Evolutionary conservation across 2,888 invertebrate species (phyloP).

Genomic region (Tetramorium bicarinatum): DNA sequence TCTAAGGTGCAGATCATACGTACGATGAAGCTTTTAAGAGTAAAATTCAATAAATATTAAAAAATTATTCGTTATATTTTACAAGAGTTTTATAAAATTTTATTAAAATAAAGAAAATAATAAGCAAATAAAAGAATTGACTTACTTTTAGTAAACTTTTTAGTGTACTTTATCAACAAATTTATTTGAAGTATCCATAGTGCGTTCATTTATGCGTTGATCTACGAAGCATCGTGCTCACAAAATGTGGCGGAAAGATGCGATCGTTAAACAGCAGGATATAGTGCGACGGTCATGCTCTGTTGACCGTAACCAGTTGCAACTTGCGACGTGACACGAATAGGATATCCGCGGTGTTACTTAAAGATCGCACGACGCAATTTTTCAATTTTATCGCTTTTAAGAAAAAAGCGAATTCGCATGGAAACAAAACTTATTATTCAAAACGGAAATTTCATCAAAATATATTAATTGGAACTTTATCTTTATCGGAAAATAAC

Average conservation of each 20-base stretch:
- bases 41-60: neutral
- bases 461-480: neutral
- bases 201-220: neutral
- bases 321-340: slow-evolving; percentile 38
- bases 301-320: slow-evolving; percentile 41
- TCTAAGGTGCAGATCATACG: neutral
- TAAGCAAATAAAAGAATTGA: no score
- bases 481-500: neutral
- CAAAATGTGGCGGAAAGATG: slow-evolving; percentile 31
- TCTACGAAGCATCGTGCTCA: neutral
- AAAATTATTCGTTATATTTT: neutral
- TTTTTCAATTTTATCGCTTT: slow-evolving; percentile 19
- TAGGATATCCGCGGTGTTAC: neutral
- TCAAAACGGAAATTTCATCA: neutral
- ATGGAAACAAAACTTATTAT: neutral
- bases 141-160: no score
- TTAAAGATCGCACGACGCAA: slow-evolving; percentile 10
- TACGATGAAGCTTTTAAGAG: neutral
- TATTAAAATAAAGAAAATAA: no score
- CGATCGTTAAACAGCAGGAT: slow-evolving; percentile 44
- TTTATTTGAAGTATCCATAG: no score
- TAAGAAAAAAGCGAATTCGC: neutral
- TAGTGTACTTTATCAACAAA: no score
- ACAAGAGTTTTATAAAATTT: neutral
- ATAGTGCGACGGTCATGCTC: slow-evolving; percentile 40